phyloP scores from a whole-genome alignment of 2,797 vertebrate genomes.

The Borostomias antarcticus region DNA sequence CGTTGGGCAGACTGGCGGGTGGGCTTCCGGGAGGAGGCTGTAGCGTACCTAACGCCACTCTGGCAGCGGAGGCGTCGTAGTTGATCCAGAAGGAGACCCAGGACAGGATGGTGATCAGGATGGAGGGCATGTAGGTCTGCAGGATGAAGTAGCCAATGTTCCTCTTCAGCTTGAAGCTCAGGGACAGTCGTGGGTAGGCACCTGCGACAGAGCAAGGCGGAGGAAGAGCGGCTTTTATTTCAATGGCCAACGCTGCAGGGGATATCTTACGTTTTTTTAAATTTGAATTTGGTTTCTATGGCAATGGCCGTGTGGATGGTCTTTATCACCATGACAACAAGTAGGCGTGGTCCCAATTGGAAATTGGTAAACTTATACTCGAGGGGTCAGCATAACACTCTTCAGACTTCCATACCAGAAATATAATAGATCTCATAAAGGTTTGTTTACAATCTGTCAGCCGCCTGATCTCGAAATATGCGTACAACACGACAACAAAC shows the following conservation, averaged over 20 bases:
- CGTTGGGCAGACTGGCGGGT: no score
- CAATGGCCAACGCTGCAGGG: no score
- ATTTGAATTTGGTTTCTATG: slow-evolving; percentile 52
- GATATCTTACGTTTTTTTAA: slow-evolving; percentile 52
- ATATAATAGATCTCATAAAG: background rate
- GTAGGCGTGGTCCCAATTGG: slow-evolving; percentile 43
- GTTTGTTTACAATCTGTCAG: slow-evolving; percentile 19
- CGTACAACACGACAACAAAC: slow-evolving; percentile 31
- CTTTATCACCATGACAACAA: slow-evolving; percentile 68
- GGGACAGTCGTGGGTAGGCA: slow-evolving; percentile 96
- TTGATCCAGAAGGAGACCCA: slow-evolving; percentile 99
- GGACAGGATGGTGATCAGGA: slow-evolving; percentile 97
- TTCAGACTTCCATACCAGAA: background rate
- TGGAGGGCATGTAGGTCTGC: slow-evolving; percentile 99
- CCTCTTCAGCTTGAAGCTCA: slow-evolving; percentile 97
- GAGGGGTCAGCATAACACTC: background rate
- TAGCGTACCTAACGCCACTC: slow-evolving; percentile 94
- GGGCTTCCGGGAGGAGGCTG: no score
- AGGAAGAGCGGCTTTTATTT: slow-evolving; percentile 45
- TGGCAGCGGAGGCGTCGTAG: slow-evolving; percentile 97
- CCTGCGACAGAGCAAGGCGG: slow-evolving; percentile 71
- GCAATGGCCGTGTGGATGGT: slow-evolving; percentile 45
- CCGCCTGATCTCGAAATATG: slow-evolving; percentile 1
- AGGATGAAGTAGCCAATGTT: slow-evolving; percentile 99
- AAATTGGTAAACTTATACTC: background rate